These are phyloP conservation scores for Dasyornis broadbenti DNA, from an alignment of 2,113 vertebrate species.

Conservation along the genomic window DNA sequence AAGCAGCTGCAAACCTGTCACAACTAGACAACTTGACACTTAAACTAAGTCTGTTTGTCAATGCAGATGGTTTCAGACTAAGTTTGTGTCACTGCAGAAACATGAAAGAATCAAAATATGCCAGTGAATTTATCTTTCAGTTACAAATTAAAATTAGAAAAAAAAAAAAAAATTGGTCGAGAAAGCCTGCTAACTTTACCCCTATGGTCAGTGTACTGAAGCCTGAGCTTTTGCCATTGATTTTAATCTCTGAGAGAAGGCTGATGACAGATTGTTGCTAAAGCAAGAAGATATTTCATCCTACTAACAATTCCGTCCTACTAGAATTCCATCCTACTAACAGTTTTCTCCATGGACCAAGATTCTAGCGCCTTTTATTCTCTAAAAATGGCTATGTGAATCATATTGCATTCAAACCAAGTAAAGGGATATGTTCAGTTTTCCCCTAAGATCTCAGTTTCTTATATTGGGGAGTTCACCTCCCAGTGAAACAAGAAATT, in stretches of 20 bases:
- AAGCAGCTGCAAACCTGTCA: background rate
- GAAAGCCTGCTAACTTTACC: background rate
- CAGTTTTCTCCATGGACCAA: background rate
- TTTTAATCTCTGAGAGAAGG: background rate
- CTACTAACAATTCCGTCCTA: background rate
- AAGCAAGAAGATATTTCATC: background rate
- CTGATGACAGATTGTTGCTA: background rate
- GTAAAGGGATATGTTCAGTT: background rate
- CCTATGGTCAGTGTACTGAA: background rate
- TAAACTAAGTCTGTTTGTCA: background rate
- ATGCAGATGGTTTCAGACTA: background rate
- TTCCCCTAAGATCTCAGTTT: background rate
- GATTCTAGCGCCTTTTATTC: background rate
- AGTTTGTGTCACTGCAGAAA: background rate
- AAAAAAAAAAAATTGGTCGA: background rate
- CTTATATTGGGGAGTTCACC: background rate
- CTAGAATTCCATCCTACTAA: background rate
- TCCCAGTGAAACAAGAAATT: background rate
- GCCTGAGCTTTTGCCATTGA: background rate
- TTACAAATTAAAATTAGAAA: background rate
- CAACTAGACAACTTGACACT: background rate
- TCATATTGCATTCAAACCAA: background rate
- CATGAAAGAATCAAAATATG: background rate
- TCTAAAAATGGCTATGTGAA: background rate
- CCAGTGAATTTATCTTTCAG: background rate